Base-by-base conservation (phyloP, 2,797 vertebrate species). In the Alfaro cultratus region DNA sequence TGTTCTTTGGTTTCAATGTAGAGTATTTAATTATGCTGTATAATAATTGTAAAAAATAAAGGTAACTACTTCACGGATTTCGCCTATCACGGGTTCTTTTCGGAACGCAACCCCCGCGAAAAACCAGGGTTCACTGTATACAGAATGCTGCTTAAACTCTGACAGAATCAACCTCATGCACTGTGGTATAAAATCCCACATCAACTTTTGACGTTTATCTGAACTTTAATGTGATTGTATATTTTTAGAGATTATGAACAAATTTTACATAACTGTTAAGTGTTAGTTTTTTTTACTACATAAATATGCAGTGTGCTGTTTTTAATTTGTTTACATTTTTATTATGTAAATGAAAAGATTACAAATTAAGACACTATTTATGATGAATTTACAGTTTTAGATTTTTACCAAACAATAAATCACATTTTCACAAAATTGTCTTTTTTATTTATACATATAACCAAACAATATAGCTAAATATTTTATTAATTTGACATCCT, bases 371-470 rank as follows among this genome's bases (percentile, higher is more conserved):
- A 18, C 55, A 73, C 39, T 83, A 80, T 87, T 16, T 84, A 80
- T 88, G 13, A 85, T 53, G 23, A 41, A 53, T 53, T 57, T 23
- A 41, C 16, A 74, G 26, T 74, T 77, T 46, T 82, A 87, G 80
- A 88, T 90, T 90, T 90, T 78, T 80, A 85, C 55, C 47, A 81
- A 80, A 81, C 16, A 91, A 89, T 86, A 89, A 89, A 67, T 74
- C 8, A 78, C 83, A 73, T 5, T 9, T 36, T 34, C 1, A 36
- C 76, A 75, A 43, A n/a, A 41, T n/a, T 43, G 9, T 36, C 26
- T 39, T 23, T 47, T 57, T 49, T 21, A 53, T 8, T 53, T 53
- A 10, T 53, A 3, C 2, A 23, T 36, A 18, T n/a, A 13, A 13
- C 6, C 46, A 67, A 53, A 47, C 2, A 62, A 64, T 21, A 10